phyloP scores from a whole-genome alignment of 2,797 vertebrate genomes.

The Urocyon cinereoargenteus region DNA sequence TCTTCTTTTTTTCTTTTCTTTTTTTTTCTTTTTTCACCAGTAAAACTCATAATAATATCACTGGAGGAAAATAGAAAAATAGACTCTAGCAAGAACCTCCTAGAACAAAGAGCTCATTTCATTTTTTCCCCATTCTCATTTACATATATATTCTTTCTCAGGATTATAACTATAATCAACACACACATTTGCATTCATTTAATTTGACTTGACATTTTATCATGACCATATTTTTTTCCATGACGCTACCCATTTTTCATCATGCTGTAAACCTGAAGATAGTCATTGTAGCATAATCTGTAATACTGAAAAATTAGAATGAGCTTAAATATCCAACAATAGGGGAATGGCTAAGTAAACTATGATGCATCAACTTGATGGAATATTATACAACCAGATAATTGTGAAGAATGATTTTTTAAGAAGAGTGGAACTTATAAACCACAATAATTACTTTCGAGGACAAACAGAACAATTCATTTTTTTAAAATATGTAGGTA shows the following conservation, averaged over 20 bases:
- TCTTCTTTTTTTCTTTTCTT: neutral
- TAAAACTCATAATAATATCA: neutral
- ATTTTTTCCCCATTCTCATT: neutral
- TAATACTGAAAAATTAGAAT: slow-evolving; percentile 51
- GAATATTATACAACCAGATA: slow-evolving; percentile 60
- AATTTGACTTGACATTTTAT: neutral
- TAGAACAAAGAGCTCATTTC: neutral
- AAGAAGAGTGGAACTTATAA: slow-evolving; percentile 35
- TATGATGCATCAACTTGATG: neutral
- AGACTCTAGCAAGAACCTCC: neutral
- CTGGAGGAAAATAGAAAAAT: neutral
- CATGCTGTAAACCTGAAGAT: neutral
- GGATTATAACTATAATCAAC: neutral
- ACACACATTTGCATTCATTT: neutral
- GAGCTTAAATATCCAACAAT: neutral
- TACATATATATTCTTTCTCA: neutral
- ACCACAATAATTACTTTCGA: neutral
- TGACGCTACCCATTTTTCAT: neutral
- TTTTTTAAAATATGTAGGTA: slow-evolving; percentile 49
- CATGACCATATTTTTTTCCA: slow-evolving; percentile 25
- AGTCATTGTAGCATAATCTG: neutral
- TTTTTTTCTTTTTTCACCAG: neutral
- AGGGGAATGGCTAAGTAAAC: slow-evolving; percentile 38
- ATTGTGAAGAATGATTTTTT: slow-evolving; percentile 49
- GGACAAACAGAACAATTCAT: slow-evolving; percentile 57